Base-by-base conservation (phyloP, 2,888 invertebrate species). In the Drosophila putrida region DNA sequence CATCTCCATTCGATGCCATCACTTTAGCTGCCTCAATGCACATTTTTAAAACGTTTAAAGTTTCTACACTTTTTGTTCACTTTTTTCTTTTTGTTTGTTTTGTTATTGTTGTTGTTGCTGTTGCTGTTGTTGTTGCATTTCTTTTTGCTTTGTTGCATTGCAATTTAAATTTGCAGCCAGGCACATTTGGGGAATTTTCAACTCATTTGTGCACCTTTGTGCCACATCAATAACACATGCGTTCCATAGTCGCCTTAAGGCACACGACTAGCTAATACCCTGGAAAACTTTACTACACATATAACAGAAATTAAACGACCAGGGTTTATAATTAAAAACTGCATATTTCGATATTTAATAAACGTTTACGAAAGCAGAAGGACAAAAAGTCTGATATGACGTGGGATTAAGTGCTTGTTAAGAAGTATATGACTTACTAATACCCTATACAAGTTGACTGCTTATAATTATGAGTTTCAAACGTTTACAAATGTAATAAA, bases 121-220 rank as follows among this genome's bases (percentile, higher is more conserved):
- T 15, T 44, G 25, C 4, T n/a, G 28, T 27, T 47, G 5, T 39
- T 43, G 4, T 10, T 55, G 33, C 25, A 4, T 13, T 50, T 41
- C 9, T n/a, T 41, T 27, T n/a, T 49, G 57, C 38, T 28, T 44
- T 20, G 15, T 25, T n/a, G 11, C 60, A 41, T 49, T 63, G 57
- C 54, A 44, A 63, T 63, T 38, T 49, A 53, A 60, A 59, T 38
- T 51, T 62, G 68, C 60, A 57, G 44, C 53, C 54, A 66, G 75
- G 53, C 82, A 63, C 83, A 71, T 84, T 84, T 67, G 33, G 72
- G 60, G 46, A 67, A 72, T 39, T 53, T 85, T 75, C 63, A 68
- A 70, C 67, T 82, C 71, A 71, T 71, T 82, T 70, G 72, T 59
- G 77, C 61, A 63, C 62, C 62, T 71, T 74, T 63, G 47, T 61